Conservation (phyloP, 2,113 vertebrate genomes). For the Colinus virginianus region DNA sequence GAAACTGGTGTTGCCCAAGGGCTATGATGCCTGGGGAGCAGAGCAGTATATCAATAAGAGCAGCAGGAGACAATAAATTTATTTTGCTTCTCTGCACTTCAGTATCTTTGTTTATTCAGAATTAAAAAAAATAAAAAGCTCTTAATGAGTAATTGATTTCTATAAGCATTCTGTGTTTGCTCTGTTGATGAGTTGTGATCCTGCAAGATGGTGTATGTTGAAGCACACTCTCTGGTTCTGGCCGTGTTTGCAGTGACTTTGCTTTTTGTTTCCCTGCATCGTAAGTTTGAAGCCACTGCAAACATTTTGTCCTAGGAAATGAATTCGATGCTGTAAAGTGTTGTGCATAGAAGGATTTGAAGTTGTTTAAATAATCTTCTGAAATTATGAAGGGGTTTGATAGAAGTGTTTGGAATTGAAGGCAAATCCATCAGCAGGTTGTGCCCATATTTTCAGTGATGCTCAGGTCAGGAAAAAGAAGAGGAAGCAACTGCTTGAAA, state of each 20-base stretch:
- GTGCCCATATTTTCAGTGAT: not conserved
- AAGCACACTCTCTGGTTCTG: not conserved
- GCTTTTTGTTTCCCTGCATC: not conserved
- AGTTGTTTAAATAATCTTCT: not conserved
- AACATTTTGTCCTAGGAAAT: not conserved
- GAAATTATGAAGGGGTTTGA: not conserved
- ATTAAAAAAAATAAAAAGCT: not conserved
- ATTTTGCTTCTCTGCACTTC: not conserved
- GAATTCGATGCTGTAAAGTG: not conserved
- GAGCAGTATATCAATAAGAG: not conserved
- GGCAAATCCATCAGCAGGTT: not conserved
- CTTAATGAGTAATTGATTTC: not conserved
- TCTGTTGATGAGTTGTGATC: not conserved
- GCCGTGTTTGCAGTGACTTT: not conserved
- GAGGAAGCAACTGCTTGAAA: not conserved
- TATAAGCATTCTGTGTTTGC: not conserved
- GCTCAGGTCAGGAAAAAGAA: not conserved
- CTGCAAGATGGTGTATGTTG: not conserved
- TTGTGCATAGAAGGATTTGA: not conserved
- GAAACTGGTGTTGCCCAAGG: not conserved
- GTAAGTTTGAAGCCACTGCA: not conserved
- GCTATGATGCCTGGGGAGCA: not conserved
- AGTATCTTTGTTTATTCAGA: not conserved
- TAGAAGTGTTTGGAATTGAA: not conserved
- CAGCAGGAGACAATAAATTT: not conserved